phyloP scores from a whole-genome alignment of 2,888 invertebrate genomes.

The Torymus tubicola region DNA sequence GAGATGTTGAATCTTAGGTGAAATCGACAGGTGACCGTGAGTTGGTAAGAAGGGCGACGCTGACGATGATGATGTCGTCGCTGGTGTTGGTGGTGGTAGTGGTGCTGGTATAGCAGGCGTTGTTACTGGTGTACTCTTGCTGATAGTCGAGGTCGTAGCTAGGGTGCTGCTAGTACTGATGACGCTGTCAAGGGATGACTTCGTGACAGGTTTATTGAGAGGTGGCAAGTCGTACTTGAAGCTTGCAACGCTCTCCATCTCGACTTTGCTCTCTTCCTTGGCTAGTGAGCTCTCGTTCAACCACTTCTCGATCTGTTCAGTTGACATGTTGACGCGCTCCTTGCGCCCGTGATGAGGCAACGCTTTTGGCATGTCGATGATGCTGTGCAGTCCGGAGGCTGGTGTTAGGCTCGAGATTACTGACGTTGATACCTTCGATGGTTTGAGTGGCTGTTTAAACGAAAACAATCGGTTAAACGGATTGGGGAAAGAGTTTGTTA shows the following conservation, averaged over 20 bases:
- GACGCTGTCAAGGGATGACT: too few species aligned
- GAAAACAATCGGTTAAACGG: neutral
- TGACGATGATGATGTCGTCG: too few species aligned
- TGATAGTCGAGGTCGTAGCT: too few species aligned
- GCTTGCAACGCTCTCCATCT: constrained; percentile 68
- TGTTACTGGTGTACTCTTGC: too few species aligned
- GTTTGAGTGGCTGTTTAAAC: constrained; percentile 11
- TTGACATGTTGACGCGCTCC: constrained; percentile 84
- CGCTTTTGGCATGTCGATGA: constrained; percentile 67
- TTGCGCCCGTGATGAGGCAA: constrained; percentile 74
- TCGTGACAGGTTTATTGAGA: constrained; percentile 6
- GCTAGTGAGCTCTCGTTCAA: constrained; percentile 79
- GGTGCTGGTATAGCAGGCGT: too few species aligned
- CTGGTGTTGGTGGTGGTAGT: too few species aligned
- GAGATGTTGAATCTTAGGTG: constrained; percentile 73
- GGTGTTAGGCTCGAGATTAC: neutral
- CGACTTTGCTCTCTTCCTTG: constrained; percentile 74
- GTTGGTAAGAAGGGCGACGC: neutral
- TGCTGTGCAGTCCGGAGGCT: constrained; percentile 53
- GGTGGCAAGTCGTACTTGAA: constrained; percentile 66
- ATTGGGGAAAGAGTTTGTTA: too few species aligned
- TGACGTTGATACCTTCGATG: constrained; percentile 23
- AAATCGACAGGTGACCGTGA: constrained; percentile 71
- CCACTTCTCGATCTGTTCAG: constrained; percentile 84
- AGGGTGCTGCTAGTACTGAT: too few species aligned